Conservation (phyloP, 1,140 invertebrate genomes). For the Helicoverpa zea region DNA sequence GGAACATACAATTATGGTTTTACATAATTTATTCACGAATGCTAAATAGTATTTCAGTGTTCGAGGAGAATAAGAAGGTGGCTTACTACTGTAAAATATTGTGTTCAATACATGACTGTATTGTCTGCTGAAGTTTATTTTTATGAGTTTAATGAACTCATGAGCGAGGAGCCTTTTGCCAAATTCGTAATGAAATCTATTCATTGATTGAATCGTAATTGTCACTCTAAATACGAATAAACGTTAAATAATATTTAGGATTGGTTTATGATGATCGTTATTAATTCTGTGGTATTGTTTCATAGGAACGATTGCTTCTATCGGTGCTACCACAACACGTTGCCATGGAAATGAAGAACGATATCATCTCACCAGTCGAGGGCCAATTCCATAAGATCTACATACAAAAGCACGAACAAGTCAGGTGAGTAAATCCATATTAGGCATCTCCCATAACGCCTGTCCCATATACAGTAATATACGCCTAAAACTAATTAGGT, state of each 20-base stretch:
- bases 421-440: slow-evolving; percentile 89
- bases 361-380: slow-evolving; percentile 95
- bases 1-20: not conserved
- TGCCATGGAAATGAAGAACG: slow-evolving; percentile 98
- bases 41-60: not conserved
- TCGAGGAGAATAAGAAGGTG: not conserved
- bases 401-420: slow-evolving; percentile 97
- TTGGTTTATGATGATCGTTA: no score
- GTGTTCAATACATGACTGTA: slow-evolving; percentile 1
- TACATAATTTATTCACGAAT: not conserved
- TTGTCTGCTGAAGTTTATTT: slow-evolving; percentile 12
- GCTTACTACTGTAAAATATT: not conserved
- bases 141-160: slow-evolving; percentile 27
- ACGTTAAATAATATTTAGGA: not conserved
- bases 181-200: slow-evolving; percentile 4
- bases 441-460: not conserved
- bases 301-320: slow-evolving; percentile 93
- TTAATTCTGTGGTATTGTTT: slow-evolving; percentile 78
- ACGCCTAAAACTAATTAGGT: slow-evolving; percentile 36
- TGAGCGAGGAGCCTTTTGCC: slow-evolving; percentile 1
- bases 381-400: slow-evolving; percentile 98
- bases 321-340: slow-evolving; percentile 98
- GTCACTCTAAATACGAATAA: not conserved
- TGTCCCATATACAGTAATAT: slow-evolving; percentile 27
- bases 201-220: not conserved